Evolutionary conservation across 2,113 vertebrate genomes (phyloP).

Genomic region (Cynopterus brachyotis): DNA sequence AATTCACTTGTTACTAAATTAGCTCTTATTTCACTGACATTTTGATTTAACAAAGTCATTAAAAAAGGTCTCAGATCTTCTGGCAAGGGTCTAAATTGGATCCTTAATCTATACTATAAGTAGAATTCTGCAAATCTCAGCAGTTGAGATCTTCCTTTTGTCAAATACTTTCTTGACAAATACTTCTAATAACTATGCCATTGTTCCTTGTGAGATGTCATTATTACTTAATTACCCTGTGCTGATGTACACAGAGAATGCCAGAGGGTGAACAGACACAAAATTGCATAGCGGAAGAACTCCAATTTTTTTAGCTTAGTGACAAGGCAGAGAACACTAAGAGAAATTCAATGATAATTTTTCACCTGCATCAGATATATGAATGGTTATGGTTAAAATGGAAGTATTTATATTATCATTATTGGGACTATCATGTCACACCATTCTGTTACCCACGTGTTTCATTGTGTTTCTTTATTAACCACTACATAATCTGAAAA

Average conservation of each 20-base stretch:
- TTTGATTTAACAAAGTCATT: slow-evolving; percentile 19
- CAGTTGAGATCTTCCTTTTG: not conserved
- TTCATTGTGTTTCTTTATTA: not conserved
- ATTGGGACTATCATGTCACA: not conserved
- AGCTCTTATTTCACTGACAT: not conserved
- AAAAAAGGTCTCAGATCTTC: not conserved
- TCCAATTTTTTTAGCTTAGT: not conserved
- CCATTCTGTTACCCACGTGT: not conserved
- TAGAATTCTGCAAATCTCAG: not conserved
- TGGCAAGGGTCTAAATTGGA: not conserved
- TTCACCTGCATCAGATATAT: not conserved
- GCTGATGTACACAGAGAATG: not conserved
- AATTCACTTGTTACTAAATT: not conserved
- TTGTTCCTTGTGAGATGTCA: not conserved
- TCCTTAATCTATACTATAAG: not conserved
- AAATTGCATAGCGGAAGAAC: not conserved
- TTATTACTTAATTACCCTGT: not conserved
- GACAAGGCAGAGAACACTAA: not conserved
- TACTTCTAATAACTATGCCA: not conserved
- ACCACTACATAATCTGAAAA: not conserved
- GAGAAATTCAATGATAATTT: not conserved
- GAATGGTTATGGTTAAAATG: not conserved
- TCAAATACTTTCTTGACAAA: not conserved
- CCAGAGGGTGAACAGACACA: not conserved
- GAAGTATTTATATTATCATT: not conserved